These are phyloP conservation scores for Parapsyche elsis DNA, from an alignment of 1,140 invertebrate species.

Conservation along the genomic window DNA sequence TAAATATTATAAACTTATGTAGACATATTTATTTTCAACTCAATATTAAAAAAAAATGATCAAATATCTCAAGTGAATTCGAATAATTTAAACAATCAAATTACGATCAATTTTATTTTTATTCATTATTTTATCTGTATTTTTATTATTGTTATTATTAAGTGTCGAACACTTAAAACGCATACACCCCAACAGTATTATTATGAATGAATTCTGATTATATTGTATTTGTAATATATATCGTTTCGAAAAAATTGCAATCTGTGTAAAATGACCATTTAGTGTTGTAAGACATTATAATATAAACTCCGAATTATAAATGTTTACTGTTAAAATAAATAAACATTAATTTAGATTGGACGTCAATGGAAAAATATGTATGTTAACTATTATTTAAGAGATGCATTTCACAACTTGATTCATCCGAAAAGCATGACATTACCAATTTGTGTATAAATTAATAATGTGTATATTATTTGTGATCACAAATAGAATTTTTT, in stretches of 20 bases:
- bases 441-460: neutral
- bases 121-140: neutral
- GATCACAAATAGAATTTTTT: neutral
- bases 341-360: constrained; percentile 20
- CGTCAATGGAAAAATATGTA: neutral
- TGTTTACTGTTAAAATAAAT: constrained; percentile 44
- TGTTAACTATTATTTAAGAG: constrained; percentile 30
- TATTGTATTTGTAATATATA: neutral
- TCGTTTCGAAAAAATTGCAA: constrained; percentile 10
- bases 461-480: neutral
- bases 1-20: constrained; percentile 26
- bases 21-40: constrained; percentile 16
- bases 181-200: constrained; percentile 26
- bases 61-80: too few species aligned
- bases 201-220: constrained; percentile 19
- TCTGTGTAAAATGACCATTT: constrained; percentile 45
- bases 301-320: constrained; percentile 51
- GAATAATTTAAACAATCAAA: too few species aligned
- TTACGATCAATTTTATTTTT: too few species aligned
- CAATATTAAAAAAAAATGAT: neutral
- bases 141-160: constrained; percentile 24
- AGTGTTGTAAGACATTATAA: constrained; percentile 41
- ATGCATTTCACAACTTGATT: neutral
- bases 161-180: constrained; percentile 14
- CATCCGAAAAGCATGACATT: neutral